Percentiles rank a stretch among this genome's conserved stretches.
These are phyloP conservation scores for Bombus superbus DNA, from an alignment of 1,140 invertebrate species.

Conservation along the genomic window DNA sequence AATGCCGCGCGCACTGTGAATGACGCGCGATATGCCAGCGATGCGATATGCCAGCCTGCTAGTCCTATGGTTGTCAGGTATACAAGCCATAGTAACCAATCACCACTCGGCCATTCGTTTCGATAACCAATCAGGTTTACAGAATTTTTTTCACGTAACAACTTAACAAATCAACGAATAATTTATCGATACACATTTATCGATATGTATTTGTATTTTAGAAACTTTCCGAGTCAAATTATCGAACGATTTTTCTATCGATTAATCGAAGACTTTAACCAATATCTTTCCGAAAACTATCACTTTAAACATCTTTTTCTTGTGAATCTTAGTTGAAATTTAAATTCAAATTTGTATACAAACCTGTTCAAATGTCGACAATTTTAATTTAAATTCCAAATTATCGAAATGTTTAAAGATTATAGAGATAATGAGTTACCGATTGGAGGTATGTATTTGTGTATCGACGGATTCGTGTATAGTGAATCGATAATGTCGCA, in stretches of 20 bases:
- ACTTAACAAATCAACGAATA: background rate
- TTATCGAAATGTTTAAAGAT: background rate
- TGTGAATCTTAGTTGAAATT: background rate
- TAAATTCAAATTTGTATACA: background rate
- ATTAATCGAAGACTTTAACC: too few species aligned
- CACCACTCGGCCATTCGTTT: background rate
- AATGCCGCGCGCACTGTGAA: conserved; percentile 53
- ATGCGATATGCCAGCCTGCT: conserved; percentile 1
- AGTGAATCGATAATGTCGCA: background rate
- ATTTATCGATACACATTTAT: background rate
- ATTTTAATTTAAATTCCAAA: background rate
- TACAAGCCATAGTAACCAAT: conserved; percentile 47
- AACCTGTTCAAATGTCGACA: too few species aligned
- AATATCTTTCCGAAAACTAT: background rate
- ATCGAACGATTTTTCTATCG: too few species aligned
- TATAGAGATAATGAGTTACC: background rate
- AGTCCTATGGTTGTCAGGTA: conserved; percentile 27
- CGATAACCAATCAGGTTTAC: conserved; percentile 31
- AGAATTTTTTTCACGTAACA: background rate
- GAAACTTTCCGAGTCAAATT: background rate
- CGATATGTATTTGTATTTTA: background rate
- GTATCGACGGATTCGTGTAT: too few species aligned
- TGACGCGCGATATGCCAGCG: too few species aligned
- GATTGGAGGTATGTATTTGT: background rate
- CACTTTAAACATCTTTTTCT: too few species aligned